Evolutionary conservation across 2,888 invertebrate species (phyloP), one percentile per base, ranked within the genome.

Genomic region (Luffia ferchaultella): DNA sequence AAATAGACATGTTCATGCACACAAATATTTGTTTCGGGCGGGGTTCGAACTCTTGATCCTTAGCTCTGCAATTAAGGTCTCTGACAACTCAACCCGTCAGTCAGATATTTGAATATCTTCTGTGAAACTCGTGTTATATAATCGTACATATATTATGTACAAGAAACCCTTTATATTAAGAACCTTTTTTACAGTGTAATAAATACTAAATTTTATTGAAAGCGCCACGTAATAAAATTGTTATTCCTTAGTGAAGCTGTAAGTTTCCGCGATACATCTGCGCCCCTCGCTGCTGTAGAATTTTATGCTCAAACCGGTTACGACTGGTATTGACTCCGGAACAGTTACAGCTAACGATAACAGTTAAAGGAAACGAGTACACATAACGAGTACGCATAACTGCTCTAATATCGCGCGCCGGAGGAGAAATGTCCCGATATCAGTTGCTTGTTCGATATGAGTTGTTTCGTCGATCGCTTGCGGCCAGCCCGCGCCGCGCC

Each of bases 301-400:
- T 48, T 48, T 48, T 48, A 48, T 48, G 48, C 42, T 41, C 41
- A 19, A 2, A 42, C 42, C 49, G 17, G 43, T 42, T 15, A 16
- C 18, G 30, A 42, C 41, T 18, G 42, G 40, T 48, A 48, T 48
- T 48, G 48, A 48, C 48, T 48, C 42, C 16, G 41, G 40, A 40
- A 16, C 47, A 47, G 20, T 46, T 18, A 46, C 44, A 30, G 30
- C 30, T 30, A 12, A 30, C 30, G 30, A 30, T 30, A 30, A 30
- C 30, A 30, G 30, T 30, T 30, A 30, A 30, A 30, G 30, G 30
- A 12, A 30, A 30, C 30, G 30, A 30, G 30, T 30, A 30, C 30
- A 30, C 30, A 12, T 30, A 30, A 30, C 30, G 30, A 12, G 30
- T 30, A 30, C 30, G 30, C 30, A 12, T 30, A 30, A 30, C 30